Base-by-base conservation (phyloP, 2,888 invertebrate species). In the Nineta flava region DNA sequence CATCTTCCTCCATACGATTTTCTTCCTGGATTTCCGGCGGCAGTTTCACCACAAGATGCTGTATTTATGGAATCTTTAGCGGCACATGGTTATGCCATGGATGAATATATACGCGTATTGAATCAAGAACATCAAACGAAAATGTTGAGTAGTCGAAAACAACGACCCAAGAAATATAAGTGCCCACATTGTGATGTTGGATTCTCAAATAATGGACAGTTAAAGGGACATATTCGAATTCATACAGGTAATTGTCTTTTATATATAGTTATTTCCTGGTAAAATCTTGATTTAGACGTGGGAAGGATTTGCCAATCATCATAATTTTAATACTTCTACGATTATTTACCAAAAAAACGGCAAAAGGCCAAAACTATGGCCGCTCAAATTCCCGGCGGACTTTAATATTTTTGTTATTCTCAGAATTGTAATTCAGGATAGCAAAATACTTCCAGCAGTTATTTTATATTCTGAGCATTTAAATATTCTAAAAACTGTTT, bases 171-270 rank as follows among this genome's bases (percentile, higher is more conserved):
- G 66, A 90, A 90, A 61, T 94, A 93, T 66, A 82, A 87, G 56
- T 94, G 95, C 60, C 83, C 87, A 0, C 84, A 88, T 59, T 93
- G 93, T 62, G 79, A 87, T 57, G 87, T 88, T 1, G 88, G 87
- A 0, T 93, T 93, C 64, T 90, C 90, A n/a, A 93, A 93, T 64
- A 92, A 91, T 65, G 92, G 92, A 0, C 92, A 93, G 58, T 69
- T 93, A 0, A 88, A 87, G 63, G 92, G 92, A 13, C 92, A 93
- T 62, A 79, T 90, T n/a, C 71, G 92, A 51, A 92, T 91, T 50
- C 92, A 92, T 60, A 91, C 91, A 35, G 91, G 88, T 68, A 64
- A 68, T 66, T 62, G 54, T n/a, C 3, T 40, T n/a, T 48, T 47
- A 45, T 46, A n/a, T n/a, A n/a, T n/a, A n/a, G n/a, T n/a, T n/a